Conservation (phyloP, 2,797 vertebrate genomes). For the Dallia pectoralis region DNA sequence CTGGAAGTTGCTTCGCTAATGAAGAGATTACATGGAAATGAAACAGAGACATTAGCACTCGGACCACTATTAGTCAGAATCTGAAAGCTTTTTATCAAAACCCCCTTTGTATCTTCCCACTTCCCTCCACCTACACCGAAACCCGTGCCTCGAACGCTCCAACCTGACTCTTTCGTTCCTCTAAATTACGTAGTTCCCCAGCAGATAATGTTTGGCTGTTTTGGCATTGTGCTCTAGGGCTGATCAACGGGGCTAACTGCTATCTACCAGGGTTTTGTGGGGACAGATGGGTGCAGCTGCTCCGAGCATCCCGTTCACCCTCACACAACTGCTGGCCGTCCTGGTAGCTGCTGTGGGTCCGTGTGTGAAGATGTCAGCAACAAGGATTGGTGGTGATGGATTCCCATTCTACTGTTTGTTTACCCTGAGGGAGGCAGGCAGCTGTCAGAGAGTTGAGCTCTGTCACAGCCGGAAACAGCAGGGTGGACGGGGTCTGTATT, state of each 20-base stretch:
- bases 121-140: constrained; percentile 5
- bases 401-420: constrained; percentile 19
- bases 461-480: background rate
- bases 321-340: constrained; percentile 12
- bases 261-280: background rate
- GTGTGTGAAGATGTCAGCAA: constrained; percentile 22
- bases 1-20: no score
- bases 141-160: background rate
- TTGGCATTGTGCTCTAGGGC: background rate
- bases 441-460: background rate
- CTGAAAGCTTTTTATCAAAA: background rate
- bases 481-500: background rate
- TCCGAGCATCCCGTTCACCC: constrained; percentile 5
- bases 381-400: constrained; percentile 16
- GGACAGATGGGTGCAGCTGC: constrained; percentile 28
- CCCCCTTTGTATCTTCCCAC: background rate
- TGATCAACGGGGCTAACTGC: constrained; percentile 12
- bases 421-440: constrained; percentile 11
- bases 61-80: background rate
- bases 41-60: background rate
- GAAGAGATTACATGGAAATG: background rate
- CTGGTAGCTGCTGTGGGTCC: background rate
- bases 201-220: background rate
- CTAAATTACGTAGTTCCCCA: constrained; percentile 17
- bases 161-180: constrained; percentile 13